phyloP scores from a whole-genome alignment of 1,140 invertebrate genomes.

The Bombus huntii region DNA sequence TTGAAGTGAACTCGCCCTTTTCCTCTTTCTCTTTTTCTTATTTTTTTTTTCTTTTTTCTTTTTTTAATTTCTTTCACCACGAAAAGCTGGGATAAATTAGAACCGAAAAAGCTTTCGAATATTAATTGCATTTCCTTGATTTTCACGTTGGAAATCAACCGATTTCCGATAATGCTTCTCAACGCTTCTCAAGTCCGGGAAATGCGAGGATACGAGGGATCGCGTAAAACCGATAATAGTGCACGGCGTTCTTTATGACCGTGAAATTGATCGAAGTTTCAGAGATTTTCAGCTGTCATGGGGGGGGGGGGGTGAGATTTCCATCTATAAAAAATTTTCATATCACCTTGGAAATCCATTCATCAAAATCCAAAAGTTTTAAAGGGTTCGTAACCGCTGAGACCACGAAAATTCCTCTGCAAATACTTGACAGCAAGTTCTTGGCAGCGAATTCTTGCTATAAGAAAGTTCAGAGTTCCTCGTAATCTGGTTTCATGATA shows the following conservation, averaged over 20 bases:
- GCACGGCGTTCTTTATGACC: conserved; percentile 59
- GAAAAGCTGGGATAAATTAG: background rate
- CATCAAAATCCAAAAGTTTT: conserved; percentile 47
- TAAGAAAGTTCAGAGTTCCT: background rate
- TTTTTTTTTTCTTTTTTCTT: background rate
- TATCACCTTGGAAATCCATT: conserved; percentile 58
- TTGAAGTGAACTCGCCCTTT: background rate
- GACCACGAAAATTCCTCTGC: conserved; percentile 27
- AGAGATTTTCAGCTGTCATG: conserved; percentile 48
- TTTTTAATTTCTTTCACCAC: background rate
- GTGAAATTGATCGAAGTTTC: conserved; percentile 72
- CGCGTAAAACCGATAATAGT: conserved; percentile 55
- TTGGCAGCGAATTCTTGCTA: background rate
- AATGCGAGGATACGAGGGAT: conserved; percentile 11
- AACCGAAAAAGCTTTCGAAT: background rate
- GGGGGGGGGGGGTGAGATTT: conserved; percentile 37
- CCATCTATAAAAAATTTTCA: conserved; percentile 67
- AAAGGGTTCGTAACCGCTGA: background rate
- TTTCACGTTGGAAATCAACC: conserved; percentile 12
- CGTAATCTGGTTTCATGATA: background rate
- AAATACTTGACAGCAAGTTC: conserved; percentile 15
- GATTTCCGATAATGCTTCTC: conserved; percentile 31
- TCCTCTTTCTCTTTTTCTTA: background rate
- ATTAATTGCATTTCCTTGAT: conserved; percentile 11
- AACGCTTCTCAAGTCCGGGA: background rate